Evolutionary conservation across 2,888 invertebrate species (phyloP).

Genomic region (Drosophila flavopinicola): DNA sequence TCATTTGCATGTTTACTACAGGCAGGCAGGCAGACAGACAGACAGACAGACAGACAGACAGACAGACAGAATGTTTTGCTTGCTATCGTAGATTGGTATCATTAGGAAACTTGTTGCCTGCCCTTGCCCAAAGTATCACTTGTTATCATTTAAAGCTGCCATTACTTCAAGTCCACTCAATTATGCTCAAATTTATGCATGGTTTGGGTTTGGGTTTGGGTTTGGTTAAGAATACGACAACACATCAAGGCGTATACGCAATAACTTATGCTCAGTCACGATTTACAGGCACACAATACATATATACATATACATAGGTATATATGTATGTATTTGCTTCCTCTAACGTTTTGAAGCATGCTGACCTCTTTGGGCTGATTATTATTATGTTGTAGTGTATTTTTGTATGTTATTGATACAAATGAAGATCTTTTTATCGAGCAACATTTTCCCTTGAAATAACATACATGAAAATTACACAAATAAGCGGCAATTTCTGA

Average conservation of each 20-base stretch:
- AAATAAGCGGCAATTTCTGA: too few relatives aligned
- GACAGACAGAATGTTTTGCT: too few relatives aligned
- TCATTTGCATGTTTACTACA: not conserved
- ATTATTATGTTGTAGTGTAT: too few relatives aligned
- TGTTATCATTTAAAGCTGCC: conserved; percentile 31
- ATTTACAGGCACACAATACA: conserved; percentile 18
- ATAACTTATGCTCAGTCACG: conserved; percentile 60
- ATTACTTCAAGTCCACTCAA: conserved; percentile 37
- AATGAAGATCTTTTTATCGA: too few relatives aligned
- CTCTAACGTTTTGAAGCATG: conserved; percentile 27
- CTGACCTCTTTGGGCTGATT: conserved; percentile 35
- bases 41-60: too few relatives aligned
- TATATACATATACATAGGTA: not conserved
- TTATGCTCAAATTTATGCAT: conserved; percentile 58
- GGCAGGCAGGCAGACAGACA: too few relatives aligned
- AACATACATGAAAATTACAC: too few relatives aligned
- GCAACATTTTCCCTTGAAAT: too few relatives aligned
- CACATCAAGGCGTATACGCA: conserved; percentile 3
- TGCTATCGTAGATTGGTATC: too few relatives aligned
- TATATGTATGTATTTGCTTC: conserved; percentile 24
- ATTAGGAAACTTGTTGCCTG: conserved; percentile 27
- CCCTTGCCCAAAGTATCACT: conserved; percentile 39
- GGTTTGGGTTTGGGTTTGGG: conserved; percentile 1
- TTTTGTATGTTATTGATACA: too few relatives aligned
- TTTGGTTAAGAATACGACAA: conserved; percentile 19